Evolutionary conservation across 2,797 vertebrate genomes (phyloP), one percentile per base, ranked within the genome.

Genomic region (Sebastolobus alascanus): DNA sequence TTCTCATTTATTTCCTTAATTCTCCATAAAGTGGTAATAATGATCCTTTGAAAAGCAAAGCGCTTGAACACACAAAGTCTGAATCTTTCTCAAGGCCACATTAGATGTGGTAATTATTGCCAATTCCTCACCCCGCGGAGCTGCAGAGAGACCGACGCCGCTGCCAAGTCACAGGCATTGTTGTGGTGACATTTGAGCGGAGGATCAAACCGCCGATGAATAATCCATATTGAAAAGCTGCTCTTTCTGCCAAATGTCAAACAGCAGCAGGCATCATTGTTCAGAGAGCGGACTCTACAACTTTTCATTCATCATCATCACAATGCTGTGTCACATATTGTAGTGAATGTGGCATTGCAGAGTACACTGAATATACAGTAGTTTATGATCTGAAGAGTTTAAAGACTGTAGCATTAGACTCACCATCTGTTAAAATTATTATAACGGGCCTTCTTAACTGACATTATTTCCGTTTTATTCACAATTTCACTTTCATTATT

Each of bases 171-270:
- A 31, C 77, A 88, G 69, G 82, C 85, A 93, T 94, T 93, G 89
- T 91, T 91, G 76, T 80, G 85, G 84, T 93, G 89, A 93, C 91
- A 93, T 94, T 94, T 95, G 89, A 92, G 88, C 52, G 29, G 79
- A 75, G 90, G 83, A 94, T 94, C 90, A 93, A 92, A 88, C 84
- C 76, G 29, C 85, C 64, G 86, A 90, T 92, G 89, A 94, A 93
- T 94, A 92, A 95, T 93, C 87, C 84, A 93, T 88, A 91, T 84
- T 90, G 92, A 94, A 93, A 92, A 86, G 86, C 88, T 85, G 75
- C 70, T 89, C 82, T 91, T 91, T 92, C 87, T 93, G 83, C 84
- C 88, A 93, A 95, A 95, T 95, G 91, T 91, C 92, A 95, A 89
- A 89, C 82, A 90, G 88, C 91, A 90, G 89, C 86, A 73, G 80